Evolutionary conservation across 1,140 invertebrate species (phyloP).

Genomic region (Drosophila triauraria): DNA sequence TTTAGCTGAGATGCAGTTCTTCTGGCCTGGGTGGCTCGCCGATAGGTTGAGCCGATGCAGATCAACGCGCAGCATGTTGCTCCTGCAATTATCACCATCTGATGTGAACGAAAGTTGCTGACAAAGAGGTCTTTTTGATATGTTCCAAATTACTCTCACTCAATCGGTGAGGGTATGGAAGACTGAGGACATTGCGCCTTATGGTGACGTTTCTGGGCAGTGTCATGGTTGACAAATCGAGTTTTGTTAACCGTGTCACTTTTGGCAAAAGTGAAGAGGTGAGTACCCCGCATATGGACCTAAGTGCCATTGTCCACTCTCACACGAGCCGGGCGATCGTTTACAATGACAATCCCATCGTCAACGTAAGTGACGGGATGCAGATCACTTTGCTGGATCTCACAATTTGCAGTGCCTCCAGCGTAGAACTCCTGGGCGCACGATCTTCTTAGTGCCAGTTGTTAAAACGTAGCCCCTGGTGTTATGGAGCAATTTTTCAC

Average conservation of each 20-base stretch:
- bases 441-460: no score
- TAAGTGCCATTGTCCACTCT: neutral
- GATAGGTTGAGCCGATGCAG: no score
- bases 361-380: slow-evolving; percentile 2
- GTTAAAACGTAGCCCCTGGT: no score
- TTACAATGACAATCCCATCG: neutral
- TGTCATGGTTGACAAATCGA: neutral
- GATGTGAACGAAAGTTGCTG: neutral
- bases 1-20: neutral
- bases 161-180: neutral
- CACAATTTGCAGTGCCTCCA: neutral
- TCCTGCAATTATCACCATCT: neutral
- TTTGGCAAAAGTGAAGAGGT: neutral
- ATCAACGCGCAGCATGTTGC: neutral
- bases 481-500: no score
- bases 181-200: neutral
- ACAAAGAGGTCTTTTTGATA: neutral
- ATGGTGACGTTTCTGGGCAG: neutral
- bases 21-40: no score
- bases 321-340: neutral
- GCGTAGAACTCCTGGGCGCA: neutral
- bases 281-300: neutral
- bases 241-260: neutral
- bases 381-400: neutral
- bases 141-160: slow-evolving; percentile 5